Evolutionary conservation across 2,888 invertebrate genomes (phyloP).

Genomic region (Rugalucina vietnamica): DNA sequence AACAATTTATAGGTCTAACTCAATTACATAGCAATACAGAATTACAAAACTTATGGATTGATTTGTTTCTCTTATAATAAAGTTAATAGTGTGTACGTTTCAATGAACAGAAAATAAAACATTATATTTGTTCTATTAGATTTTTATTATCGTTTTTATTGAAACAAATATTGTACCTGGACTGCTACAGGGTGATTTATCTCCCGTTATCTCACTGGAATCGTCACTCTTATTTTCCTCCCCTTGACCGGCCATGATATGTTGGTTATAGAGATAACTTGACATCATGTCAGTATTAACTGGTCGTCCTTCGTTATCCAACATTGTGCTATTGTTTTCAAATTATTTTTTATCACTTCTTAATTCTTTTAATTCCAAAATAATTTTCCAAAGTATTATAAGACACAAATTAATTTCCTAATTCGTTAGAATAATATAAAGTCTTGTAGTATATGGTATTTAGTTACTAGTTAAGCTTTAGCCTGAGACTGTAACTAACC

Average conservation of each 20-base stretch:
- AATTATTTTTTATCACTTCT: neutral
- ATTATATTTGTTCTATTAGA: no score
- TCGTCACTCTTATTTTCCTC: conserved; percentile 48
- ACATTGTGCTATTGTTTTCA: conserved; percentile 51
- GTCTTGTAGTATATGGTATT: conserved; percentile 2
- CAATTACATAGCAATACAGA: no score
- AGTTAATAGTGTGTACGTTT: no score
- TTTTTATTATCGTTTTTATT: no score
- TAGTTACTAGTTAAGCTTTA: neutral
- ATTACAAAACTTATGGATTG: no score
- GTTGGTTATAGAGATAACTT: conserved; percentile 61
- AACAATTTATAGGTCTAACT: no score
- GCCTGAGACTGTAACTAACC: conserved; percentile 57
- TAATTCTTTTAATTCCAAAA: neutral
- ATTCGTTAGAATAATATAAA: conserved; percentile 6
- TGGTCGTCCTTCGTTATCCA: conserved; percentile 57
- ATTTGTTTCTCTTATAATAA: no score
- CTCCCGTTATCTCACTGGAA: conserved; percentile 44
- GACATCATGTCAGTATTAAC: conserved; percentile 50
- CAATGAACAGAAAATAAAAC: no score
- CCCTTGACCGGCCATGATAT: conserved; percentile 35
- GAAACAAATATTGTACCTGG: conserved; percentile 56
- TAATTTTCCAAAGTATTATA: conserved; percentile 6
- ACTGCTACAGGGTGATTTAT: conserved; percentile 59
- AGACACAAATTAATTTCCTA: conserved; percentile 13